Evolutionary conservation across 1,140 invertebrate species (phyloP), one percentile per base, ranked within the genome.

Genomic region (Drosophila grimshawi): DNA sequence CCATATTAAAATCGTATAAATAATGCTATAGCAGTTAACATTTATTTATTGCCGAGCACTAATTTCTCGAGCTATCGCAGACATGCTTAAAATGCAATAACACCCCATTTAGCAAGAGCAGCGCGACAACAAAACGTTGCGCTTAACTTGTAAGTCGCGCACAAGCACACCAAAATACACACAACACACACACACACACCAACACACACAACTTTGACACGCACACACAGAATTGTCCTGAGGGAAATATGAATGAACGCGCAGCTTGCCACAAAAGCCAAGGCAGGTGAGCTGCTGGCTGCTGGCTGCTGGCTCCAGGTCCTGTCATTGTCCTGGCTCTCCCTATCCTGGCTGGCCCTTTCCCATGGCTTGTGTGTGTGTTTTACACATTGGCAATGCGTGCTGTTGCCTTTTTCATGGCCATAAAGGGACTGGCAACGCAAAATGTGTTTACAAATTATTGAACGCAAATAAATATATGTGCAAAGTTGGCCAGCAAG

Each of bases 401-500:
- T 65, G 61, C 7, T 60, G 11, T 62, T 79, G 68, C 62, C 55
- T 29, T 75, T 80, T 88, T 88, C 83, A 88, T 88, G 83, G 86
- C 64, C 83, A 83, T 89, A 85, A 88, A 88, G 83, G 85, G 85
- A 88, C 72, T 43, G 39, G 49, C 39, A 53, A 68, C 48, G 41
- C 57, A 71, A 60, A 86, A 86, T 79, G 86, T 86, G 81, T 81
- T 72, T 78, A 86, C 82, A 86, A 86, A 86, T 86, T 86, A 86
- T 86, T 82, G 76, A 86, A 80, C 76, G 80, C 72, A 76, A 72
- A 76, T 66, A 78, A 76, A 66, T 75, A 62, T 83, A 72, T 55
- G 53, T 6, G 46, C 32, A 70, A 76, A 75, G 60, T 75, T 75
- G 49, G 37, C 43, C 41, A 51, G 32, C 51, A 19, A 8, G 56